Conservation (phyloP, 2,888 invertebrate species). For the Drosophila helvetica region DNA sequence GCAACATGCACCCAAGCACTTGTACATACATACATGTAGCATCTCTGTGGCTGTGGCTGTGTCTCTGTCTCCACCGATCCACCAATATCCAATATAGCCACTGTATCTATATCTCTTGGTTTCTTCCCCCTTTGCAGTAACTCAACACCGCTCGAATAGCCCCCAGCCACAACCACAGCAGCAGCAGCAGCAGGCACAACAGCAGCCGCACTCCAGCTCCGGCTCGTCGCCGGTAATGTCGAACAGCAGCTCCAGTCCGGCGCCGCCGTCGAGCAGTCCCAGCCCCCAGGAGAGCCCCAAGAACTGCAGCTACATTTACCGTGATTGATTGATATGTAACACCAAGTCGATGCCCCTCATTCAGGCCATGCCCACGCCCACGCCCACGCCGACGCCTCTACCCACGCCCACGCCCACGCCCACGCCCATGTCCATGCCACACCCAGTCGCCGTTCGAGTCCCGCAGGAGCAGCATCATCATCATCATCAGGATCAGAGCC, state of each 20-base stretch:
- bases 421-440: too few relatives aligned
- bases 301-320: constrained; percentile 85
- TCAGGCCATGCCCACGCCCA: constrained; percentile 73
- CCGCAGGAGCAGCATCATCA: constrained; percentile 43
- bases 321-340: constrained; percentile 85
- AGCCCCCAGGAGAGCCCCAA: constrained; percentile 85
- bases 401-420: constrained; percentile 27
- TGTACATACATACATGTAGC: constrained; percentile 7
- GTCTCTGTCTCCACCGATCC: constrained; percentile 3
- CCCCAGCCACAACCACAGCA: constrained; percentile 82
- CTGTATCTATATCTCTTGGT: constrained; percentile 2
- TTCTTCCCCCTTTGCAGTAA: constrained; percentile 78
- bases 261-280: constrained; percentile 84
- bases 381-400: constrained; percentile 31
- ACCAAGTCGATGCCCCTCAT: constrained; percentile 84
- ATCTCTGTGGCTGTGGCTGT: constrained; percentile 21
- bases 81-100: not conserved
- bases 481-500: constrained; percentile 14
- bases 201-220: constrained; percentile 83
- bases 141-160: constrained; percentile 85
- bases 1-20: constrained; percentile 71
- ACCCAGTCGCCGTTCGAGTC: constrained; percentile 5
- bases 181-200: constrained; percentile 73
- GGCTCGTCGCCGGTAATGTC: constrained; percentile 84
- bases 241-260: constrained; percentile 85